phyloP scores from a whole-genome alignment of 2,888 invertebrate species.

The Strigamia maritima region DNA sequence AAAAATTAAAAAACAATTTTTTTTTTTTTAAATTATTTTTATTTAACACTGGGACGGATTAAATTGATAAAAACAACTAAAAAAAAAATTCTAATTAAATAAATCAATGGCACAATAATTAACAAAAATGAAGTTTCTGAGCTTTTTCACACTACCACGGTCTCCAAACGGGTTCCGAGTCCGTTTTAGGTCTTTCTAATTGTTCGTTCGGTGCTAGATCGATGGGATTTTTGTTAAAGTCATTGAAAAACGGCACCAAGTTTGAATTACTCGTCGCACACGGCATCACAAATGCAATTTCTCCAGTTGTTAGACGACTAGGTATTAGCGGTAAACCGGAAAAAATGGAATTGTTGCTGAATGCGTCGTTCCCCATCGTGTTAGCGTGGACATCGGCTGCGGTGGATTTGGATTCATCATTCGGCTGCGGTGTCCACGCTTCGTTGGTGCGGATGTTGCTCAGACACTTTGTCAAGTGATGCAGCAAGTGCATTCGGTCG shows the following conservation, averaged over 20 bases:
- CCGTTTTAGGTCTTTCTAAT: neutral
- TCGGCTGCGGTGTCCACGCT: neutral
- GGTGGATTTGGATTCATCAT: neutral
- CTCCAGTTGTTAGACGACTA: neutral
- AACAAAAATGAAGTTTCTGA: too few relatives aligned
- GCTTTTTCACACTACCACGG: neutral
- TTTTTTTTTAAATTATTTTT: too few relatives aligned
- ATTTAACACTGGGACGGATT: neutral
- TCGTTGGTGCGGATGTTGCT: neutral
- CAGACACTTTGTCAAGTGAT: neutral
- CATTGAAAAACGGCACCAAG: neutral
- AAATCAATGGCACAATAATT: neutral
- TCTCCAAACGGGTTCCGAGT: neutral
- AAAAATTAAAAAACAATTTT: too few relatives aligned
- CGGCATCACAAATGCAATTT: slow-evolving; percentile 15
- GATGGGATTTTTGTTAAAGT: neutral
- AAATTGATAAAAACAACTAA: neutral
- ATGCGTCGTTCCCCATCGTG: neutral
- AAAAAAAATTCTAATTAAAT: neutral
- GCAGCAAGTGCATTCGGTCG: neutral
- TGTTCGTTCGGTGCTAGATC: neutral
- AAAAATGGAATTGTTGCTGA: neutral
- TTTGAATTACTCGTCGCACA: neutral
- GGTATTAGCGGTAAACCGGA: slow-evolving; percentile 9
- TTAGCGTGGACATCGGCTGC: neutral